A percentile compares a stretch with the other conserved stretches of the same genome.
These are phyloP conservation scores for Mugil cephalus DNA, from an alignment of 2,113 vertebrate genomes.

Conservation along the genomic window DNA sequence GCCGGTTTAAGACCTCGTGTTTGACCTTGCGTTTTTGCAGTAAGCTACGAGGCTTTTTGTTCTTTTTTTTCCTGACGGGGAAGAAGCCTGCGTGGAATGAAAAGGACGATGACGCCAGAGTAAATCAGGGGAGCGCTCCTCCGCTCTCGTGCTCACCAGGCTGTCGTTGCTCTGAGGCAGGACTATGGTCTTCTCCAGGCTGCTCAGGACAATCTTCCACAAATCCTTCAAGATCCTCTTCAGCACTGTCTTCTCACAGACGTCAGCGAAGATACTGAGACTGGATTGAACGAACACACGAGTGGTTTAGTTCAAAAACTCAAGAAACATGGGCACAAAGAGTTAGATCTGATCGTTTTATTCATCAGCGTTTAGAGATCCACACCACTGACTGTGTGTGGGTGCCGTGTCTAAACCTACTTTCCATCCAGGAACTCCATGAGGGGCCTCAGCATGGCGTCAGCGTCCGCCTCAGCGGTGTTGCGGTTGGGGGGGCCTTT, in stretches of 20 bases:
- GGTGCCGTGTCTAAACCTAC: slow-evolving; percentile 81
- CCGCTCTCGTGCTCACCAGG: slow-evolving; percentile 86
- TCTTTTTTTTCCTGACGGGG: too few relatives aligned
- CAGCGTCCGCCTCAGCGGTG: slow-evolving; percentile 92
- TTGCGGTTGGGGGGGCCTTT: slow-evolving; percentile 92
- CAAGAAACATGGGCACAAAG: too few relatives aligned
- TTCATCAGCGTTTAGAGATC: too few relatives aligned
- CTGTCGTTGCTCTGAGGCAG: slow-evolving; percentile 94
- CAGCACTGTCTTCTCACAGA: slow-evolving; percentile 97
- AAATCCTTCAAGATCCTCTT: slow-evolving; percentile 97
- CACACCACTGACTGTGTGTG: neutral
- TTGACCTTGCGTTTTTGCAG: too few relatives aligned
- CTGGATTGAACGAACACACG: slow-evolving; percentile 74
- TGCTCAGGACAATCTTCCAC: slow-evolving; percentile 95
- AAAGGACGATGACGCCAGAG: too few relatives aligned
- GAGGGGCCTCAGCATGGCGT: slow-evolving; percentile 90
- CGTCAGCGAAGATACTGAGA: slow-evolving; percentile 93
- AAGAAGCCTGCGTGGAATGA: too few relatives aligned
- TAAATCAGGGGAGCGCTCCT: neutral
- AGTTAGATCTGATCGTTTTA: neutral
- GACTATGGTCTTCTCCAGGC: slow-evolving; percentile 94
- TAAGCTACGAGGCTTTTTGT: too few relatives aligned
- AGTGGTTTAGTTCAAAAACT: too few relatives aligned
- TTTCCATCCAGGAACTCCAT: slow-evolving; percentile 98
- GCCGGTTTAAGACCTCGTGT: neutral